Evolutionary conservation across 2,888 invertebrate genomes (phyloP).

Genomic region (Pseudococcus longispinus): DNA sequence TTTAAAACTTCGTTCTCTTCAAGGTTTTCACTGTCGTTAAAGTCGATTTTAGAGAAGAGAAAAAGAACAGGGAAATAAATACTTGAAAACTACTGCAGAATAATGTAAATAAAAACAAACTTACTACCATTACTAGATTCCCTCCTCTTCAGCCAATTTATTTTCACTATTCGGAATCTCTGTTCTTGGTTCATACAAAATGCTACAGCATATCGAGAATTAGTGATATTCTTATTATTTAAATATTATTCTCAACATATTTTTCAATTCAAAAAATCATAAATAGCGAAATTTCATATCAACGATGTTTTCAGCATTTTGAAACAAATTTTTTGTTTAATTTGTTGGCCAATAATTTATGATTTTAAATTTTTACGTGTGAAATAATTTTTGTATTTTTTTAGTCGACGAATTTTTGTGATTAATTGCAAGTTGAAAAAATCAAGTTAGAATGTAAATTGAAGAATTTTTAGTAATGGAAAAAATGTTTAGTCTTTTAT

Average conservation of each 20-base stretch:
- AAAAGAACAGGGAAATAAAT: neutral
- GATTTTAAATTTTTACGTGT: neutral
- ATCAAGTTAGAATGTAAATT: too few species aligned
- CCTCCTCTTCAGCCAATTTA: constrained; percentile 19
- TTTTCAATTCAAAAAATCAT: neutral
- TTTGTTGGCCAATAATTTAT: neutral
- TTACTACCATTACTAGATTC: constrained; percentile 35
- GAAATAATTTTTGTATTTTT: neutral
- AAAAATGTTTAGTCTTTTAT: too few species aligned
- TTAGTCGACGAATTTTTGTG: too few species aligned
- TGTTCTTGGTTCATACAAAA: neutral
- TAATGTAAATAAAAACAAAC: neutral
- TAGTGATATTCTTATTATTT: neutral
- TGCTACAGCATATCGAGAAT: constrained; percentile 17
- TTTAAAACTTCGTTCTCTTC: neutral
- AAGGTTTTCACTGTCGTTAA: neutral
- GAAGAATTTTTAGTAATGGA: too few species aligned
- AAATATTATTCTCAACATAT: neutral
- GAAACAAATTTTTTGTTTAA: neutral
- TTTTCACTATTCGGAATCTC: neutral
- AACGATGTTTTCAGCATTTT: neutral
- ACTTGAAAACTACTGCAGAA: neutral
- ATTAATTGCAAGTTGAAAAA: too few species aligned
- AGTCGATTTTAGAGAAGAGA: neutral
- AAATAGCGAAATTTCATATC: constrained; percentile 30